phyloP scores from a whole-genome alignment of 2,113 vertebrate genomes.

The Dromiciops gliroides region DNA sequence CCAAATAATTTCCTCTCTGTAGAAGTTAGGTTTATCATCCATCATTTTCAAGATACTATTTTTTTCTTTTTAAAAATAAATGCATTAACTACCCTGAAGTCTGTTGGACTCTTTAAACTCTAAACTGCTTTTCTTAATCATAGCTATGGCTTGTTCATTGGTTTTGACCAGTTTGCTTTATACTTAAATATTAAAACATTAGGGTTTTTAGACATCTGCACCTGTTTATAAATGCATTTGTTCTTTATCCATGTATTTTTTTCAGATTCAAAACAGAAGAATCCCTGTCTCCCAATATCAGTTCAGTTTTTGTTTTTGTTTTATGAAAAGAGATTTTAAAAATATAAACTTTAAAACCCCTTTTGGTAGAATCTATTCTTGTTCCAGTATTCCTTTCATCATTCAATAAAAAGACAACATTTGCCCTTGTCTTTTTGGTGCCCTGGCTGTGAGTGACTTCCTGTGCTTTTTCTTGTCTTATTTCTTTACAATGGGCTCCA shows the following conservation, averaged over 20 bases:
- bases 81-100: background rate
- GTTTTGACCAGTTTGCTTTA: background rate
- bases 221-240: background rate
- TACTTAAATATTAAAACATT: background rate
- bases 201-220: background rate
- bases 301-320: background rate
- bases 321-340: background rate
- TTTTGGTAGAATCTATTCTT: background rate
- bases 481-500: background rate
- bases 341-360: background rate
- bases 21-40: background rate
- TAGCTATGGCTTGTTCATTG: background rate
- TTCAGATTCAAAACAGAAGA: background rate
- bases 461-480: background rate
- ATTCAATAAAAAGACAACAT: background rate
- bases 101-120: background rate
- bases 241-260: background rate
- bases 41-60: background rate
- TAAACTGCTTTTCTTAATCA: background rate
- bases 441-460: background rate
- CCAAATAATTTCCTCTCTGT: background rate
- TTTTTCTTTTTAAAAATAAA: background rate
- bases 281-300: background rate
- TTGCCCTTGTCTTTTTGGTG: slow-evolving; percentile 1
- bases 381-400: background rate